These are phyloP conservation scores for Hoplias malabaricus DNA, from an alignment of 2,113 vertebrate genomes.

Conservation along the genomic window DNA sequence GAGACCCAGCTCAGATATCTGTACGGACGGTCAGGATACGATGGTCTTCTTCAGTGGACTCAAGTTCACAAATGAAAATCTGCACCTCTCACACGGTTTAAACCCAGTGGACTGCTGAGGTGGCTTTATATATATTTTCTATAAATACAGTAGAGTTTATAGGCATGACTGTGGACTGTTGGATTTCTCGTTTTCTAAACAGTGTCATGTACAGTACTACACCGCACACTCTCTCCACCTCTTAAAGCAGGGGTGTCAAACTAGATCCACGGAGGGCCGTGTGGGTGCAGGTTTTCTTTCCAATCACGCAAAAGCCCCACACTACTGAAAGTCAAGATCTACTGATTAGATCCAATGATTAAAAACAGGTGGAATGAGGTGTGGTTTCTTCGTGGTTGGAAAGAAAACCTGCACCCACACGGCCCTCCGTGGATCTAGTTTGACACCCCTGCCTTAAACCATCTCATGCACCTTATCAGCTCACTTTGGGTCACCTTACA, in stretches of 20 bases:
- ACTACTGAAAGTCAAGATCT: too few species aligned
- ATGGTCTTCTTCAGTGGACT: not conserved
- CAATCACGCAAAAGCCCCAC: too few species aligned
- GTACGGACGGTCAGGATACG: not conserved
- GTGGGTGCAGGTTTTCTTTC: too few species aligned
- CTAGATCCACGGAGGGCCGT: too few species aligned
- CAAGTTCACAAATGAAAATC: not conserved
- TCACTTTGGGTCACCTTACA: not conserved
- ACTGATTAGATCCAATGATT: too few species aligned
- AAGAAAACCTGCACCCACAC: too few species aligned
- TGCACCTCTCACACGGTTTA: not conserved
- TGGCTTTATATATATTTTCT: slow-evolving; percentile 2
- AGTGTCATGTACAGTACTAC: not conserved
- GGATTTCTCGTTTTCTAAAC: not conserved
- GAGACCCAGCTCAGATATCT: slow-evolving; percentile 29
- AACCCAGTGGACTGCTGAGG: slow-evolving; percentile 1
- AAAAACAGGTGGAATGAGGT: too few species aligned
- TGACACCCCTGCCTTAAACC: too few species aligned
- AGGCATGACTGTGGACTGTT: slow-evolving; percentile 17
- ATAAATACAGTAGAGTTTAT: not conserved
- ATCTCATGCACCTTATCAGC: not conserved
- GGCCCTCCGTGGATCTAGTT: too few species aligned
- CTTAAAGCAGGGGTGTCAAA: too few species aligned
- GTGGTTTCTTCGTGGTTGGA: too few species aligned
- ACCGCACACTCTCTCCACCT: not conserved